These are phyloP conservation scores for Ethmia dodecea DNA, from an alignment of 2,888 invertebrate genomes.

Conservation along the genomic window DNA sequence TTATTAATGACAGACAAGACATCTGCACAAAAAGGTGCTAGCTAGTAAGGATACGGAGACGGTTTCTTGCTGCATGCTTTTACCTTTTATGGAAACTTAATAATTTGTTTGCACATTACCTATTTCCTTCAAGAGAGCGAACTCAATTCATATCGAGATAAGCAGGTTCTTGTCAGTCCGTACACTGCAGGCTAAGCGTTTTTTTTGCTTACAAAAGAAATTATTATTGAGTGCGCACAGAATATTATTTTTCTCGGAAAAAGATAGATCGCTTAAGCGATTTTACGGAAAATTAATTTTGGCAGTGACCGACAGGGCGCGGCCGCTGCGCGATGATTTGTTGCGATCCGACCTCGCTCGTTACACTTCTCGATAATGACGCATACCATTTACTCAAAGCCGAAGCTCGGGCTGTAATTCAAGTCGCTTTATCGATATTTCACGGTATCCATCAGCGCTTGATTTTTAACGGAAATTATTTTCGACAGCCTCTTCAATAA, in stretches of 20 bases:
- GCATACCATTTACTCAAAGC: constrained; percentile 60
- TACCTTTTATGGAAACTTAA: constrained; percentile 53
- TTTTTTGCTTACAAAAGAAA: constrained; percentile 42
- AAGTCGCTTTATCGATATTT: constrained; percentile 47
- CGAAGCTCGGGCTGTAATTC: constrained; percentile 48
- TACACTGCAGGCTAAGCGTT: constrained; percentile 53
- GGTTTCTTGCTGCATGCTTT: constrained; percentile 42
- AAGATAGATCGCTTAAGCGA: constrained; percentile 69
- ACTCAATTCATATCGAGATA: constrained; percentile 49
- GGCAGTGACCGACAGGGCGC: constrained; percentile 65
- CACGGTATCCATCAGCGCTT: constrained; percentile 35
- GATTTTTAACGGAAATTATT: constrained; percentile 34
- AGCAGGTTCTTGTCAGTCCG: constrained; percentile 39
- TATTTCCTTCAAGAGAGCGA: constrained; percentile 44
- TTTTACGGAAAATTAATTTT: constrained; percentile 73
- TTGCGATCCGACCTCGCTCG: constrained; percentile 52
- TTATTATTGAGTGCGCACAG: constrained; percentile 49
- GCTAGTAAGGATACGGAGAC: constrained; percentile 37
- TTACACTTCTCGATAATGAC: constrained; percentile 62
- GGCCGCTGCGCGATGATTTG: constrained; percentile 53
- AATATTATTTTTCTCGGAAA: constrained; percentile 68
- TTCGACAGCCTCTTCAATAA: constrained; percentile 11
- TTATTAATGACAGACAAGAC: constrained; percentile 44
- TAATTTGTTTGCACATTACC: constrained; percentile 60
- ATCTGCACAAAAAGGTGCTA: constrained; percentile 38